These are phyloP conservation scores for Tursiops truncatus DNA, from an alignment of 2,113 vertebrate species.

Conservation along the genomic window DNA sequence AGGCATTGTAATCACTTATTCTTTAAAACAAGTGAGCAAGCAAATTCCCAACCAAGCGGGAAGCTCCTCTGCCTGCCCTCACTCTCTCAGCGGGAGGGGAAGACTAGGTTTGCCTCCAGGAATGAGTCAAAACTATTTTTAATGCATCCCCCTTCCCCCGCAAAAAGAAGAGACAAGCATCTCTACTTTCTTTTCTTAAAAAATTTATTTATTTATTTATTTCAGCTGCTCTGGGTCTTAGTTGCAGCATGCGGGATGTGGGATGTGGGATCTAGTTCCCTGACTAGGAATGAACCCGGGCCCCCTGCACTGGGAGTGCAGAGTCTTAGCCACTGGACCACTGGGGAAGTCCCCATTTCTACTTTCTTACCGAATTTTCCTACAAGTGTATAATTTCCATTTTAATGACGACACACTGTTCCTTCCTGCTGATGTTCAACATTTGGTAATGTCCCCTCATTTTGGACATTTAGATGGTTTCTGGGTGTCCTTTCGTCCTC, in stretches of 20 bases:
- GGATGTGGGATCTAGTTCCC: too few relatives aligned
- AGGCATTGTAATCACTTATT: background rate
- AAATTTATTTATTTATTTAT: too few relatives aligned
- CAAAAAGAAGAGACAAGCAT: background rate
- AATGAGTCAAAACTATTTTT: background rate
- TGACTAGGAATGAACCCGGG: too few relatives aligned
- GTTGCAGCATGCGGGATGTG: too few relatives aligned
- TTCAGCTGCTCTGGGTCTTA: too few relatives aligned
- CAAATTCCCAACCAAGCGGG: background rate
- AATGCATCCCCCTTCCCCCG: too few relatives aligned
- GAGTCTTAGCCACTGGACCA: too few relatives aligned
- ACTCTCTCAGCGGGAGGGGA: background rate
- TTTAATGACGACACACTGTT: background rate
- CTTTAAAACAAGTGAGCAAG: background rate
- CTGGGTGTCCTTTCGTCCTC: background rate
- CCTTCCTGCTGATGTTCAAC: background rate
- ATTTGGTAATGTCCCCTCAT: background rate
- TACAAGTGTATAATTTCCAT: background rate
- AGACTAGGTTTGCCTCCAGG: background rate
- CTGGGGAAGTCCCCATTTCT: background rate
- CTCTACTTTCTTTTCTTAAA: background rate
- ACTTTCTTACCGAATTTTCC: background rate
- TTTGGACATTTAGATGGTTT: background rate
- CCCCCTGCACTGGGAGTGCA: too few relatives aligned
- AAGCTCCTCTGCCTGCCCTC: background rate